phyloP scores from a whole-genome alignment of 2,113 vertebrate genomes.

The Chinchilla lanigera region DNA sequence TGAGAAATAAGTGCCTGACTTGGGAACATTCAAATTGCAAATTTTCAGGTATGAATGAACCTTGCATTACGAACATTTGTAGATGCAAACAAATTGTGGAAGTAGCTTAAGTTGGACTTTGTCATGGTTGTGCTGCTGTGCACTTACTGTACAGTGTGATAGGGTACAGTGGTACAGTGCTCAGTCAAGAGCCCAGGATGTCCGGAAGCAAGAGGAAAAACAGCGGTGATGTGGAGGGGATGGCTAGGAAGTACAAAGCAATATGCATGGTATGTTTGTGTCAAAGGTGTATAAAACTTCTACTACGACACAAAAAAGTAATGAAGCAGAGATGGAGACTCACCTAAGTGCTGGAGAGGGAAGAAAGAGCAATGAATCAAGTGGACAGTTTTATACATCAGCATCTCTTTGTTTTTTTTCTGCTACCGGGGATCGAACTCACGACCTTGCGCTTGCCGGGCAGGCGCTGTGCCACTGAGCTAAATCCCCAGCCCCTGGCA shows the following conservation, averaged over 20 bases:
- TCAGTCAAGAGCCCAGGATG: not conserved
- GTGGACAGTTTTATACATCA: not conserved
- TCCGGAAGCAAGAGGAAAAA: not conserved
- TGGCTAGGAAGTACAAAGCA: not conserved
- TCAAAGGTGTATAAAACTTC: not conserved
- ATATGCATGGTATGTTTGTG: not conserved
- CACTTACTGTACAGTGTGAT: not conserved
- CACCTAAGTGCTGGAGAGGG: not conserved
- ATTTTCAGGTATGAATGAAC: not conserved
- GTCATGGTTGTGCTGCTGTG: not conserved
- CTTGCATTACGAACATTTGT: not conserved
- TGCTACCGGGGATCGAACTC: too few species aligned
- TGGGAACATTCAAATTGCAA: not conserved
- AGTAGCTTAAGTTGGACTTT: not conserved
- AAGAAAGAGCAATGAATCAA: not conserved
- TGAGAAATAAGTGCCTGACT: not conserved
- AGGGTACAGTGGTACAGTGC: not conserved
- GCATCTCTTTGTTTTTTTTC: too few species aligned
- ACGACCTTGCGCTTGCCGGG: too few species aligned
- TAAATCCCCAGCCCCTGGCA: too few species aligned
- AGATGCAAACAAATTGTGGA: not conserved
- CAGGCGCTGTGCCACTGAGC: too few species aligned
- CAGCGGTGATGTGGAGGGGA: not conserved
- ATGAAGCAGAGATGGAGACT: not conserved
- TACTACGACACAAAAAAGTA: not conserved